Evolutionary conservation across 2,797 vertebrate species (phyloP).

Genomic region (Zenarchopterus dispar): DNA sequence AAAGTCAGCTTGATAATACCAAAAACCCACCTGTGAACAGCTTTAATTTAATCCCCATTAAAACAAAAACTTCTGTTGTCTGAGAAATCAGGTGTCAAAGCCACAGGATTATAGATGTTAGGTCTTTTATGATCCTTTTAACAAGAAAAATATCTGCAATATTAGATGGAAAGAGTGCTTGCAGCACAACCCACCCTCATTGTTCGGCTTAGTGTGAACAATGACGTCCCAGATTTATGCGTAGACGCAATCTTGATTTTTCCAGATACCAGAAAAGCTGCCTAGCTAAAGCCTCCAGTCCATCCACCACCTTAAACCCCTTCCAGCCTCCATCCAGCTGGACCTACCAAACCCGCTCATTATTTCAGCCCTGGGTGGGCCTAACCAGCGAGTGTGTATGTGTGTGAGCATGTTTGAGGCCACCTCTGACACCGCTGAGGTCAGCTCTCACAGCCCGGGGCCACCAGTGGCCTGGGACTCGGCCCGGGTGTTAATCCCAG

Average conservation of each 20-base stretch:
- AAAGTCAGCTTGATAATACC: neutral
- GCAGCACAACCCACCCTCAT: neutral
- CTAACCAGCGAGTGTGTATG: slow-evolving; percentile 8
- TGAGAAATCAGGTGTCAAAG: slow-evolving; percentile 2
- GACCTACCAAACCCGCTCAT: slow-evolving; percentile 61
- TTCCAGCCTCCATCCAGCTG: slow-evolving; percentile 53
- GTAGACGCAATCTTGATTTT: slow-evolving; percentile 41
- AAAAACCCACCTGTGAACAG: neutral
- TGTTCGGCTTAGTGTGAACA: slow-evolving; percentile 33
- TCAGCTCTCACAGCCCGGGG: slow-evolving; percentile 56
- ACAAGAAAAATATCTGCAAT: neutral
- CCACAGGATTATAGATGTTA: neutral
- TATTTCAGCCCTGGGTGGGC: slow-evolving; percentile 72
- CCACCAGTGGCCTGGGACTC: slow-evolving; percentile 50
- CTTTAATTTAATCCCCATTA: neutral
- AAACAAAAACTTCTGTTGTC: neutral
- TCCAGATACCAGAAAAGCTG: slow-evolving; percentile 28
- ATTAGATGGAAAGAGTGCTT: slow-evolving; percentile 1
- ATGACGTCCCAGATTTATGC: slow-evolving; percentile 7
- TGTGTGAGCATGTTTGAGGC: slow-evolving; percentile 44
- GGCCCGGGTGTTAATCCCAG: slow-evolving; percentile 73
- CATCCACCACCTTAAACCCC: slow-evolving; percentile 42
- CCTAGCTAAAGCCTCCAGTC: slow-evolving; percentile 33
- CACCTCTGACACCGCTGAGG: slow-evolving; percentile 63
- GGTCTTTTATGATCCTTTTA: neutral